Conservation (phyloP, 1,140 invertebrate species). For the Melanaphis sacchari region DNA sequence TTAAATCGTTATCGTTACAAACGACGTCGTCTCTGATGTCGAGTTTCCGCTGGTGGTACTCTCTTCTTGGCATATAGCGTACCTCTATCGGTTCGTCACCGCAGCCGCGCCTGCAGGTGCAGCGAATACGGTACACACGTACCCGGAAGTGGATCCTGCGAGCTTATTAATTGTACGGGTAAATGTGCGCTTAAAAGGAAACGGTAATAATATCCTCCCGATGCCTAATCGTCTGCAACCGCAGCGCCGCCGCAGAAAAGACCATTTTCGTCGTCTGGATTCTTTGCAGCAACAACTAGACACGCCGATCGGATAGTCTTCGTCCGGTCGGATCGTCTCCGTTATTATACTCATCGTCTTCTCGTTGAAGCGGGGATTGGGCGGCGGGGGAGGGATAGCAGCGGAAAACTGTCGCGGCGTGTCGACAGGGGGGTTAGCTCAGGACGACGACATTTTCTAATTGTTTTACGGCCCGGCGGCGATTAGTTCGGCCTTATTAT, state of each 20-base stretch:
- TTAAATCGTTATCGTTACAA: no score
- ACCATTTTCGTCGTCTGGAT: neutral
- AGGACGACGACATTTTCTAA: neutral
- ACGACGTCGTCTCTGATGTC: no score
- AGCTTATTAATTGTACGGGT: neutral
- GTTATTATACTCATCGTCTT: neutral
- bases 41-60: neutral
- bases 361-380: no score
- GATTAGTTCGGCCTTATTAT: slow-evolving; percentile 47
- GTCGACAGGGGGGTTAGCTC: neutral
- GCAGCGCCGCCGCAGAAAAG: neutral
- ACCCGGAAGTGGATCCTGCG: neutral
- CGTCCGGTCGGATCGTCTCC: no score
- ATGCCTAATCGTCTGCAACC: neutral
- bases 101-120: neutral
- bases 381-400: no score
- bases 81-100: neutral
- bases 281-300: neutral
- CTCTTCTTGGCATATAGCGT: no score
- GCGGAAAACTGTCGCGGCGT: neutral
- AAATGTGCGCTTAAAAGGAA: neutral
- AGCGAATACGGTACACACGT: neutral
- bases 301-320: no score
- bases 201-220: neutral
- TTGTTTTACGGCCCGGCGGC: neutral